A percentile compares a stretch with the other conserved stretches of the same genome.
Conservation (phyloP, 2,888 invertebrate genomes). For the Tetheella fluctuosa region DNA sequence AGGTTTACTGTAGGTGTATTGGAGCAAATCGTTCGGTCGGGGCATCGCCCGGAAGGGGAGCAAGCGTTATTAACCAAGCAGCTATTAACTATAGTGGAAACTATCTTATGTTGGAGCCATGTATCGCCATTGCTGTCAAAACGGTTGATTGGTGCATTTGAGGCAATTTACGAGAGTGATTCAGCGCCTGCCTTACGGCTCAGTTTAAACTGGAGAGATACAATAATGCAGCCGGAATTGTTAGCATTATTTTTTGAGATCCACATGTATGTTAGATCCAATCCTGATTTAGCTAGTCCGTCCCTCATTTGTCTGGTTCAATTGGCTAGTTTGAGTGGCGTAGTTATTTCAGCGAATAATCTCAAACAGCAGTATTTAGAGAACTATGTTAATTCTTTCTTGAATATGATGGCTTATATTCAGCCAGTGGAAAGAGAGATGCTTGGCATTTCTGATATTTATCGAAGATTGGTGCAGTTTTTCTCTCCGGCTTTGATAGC, state of each 20-base stretch:
- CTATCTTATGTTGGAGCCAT: slow-evolving; percentile 92
- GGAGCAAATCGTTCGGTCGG: slow-evolving; percentile 72
- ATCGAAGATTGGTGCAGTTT: slow-evolving; percentile 74
- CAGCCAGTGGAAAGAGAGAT: slow-evolving; percentile 74
- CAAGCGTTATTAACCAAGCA: slow-evolving; percentile 86
- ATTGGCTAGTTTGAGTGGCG: slow-evolving; percentile 81
- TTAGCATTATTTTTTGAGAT: slow-evolving; percentile 92
- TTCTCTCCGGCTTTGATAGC: slow-evolving; percentile 73
- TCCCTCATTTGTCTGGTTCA: slow-evolving; percentile 93
- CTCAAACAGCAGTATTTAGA: slow-evolving; percentile 75
- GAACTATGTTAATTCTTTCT: slow-evolving; percentile 74
- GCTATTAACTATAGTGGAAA: slow-evolving; percentile 90
- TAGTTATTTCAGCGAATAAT: slow-evolving; percentile 63
- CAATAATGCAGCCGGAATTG: slow-evolving; percentile 89
- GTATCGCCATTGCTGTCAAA: slow-evolving; percentile 87
- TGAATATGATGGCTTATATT: slow-evolving; percentile 74
- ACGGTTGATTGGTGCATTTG: slow-evolving; percentile 88
- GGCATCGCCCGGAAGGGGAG: slow-evolving; percentile 78
- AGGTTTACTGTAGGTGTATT: slow-evolving; percentile 75
- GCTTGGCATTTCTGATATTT: slow-evolving; percentile 76
- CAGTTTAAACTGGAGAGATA: slow-evolving; percentile 89
- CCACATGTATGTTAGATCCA: slow-evolving; percentile 91
- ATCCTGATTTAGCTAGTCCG: slow-evolving; percentile 89
- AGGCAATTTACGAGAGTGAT: slow-evolving; percentile 87
- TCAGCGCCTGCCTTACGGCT: slow-evolving; percentile 86